These are phyloP conservation scores for Lepidocyrtinus sp. DNA, from an alignment of 2,888 invertebrate genomes.

Conservation along the genomic window DNA sequence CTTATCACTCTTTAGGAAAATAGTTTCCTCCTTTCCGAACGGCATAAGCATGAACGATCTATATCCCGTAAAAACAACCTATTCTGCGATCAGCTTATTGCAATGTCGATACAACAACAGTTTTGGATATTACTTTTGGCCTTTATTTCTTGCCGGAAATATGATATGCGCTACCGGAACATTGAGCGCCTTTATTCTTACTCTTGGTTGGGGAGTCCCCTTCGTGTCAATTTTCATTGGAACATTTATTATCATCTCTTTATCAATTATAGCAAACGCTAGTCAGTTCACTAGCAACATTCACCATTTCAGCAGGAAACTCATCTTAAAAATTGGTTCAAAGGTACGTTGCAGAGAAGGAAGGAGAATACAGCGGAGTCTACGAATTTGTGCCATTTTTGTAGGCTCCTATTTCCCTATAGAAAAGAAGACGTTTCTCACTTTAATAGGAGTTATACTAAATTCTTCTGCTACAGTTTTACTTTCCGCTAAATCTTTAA, in stretches of 20 bases:
- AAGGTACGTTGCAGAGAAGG: constrained; percentile 4
- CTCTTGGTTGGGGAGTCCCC: constrained; percentile 24
- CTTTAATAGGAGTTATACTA: background rate
- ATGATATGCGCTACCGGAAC: constrained; percentile 6
- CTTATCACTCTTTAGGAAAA: background rate
- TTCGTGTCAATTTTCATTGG: constrained; percentile 32
- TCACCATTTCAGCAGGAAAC: constrained; percentile 1
- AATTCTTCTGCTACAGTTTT: constrained; percentile 21
- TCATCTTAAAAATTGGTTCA: background rate
- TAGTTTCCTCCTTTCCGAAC: background rate
- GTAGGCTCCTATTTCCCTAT: constrained; percentile 12
- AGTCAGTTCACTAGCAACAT: constrained; percentile 16
- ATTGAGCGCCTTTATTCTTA: constrained; percentile 22
- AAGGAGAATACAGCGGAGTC: background rate
- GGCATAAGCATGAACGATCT: background rate
- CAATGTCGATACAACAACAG: constrained; percentile 12
- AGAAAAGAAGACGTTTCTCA: constrained; percentile 23
- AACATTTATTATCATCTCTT: constrained; percentile 16
- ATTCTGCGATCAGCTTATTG: constrained; percentile 1
- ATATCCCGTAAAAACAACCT: background rate
- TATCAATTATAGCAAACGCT: constrained; percentile 24
- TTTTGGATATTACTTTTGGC: constrained; percentile 19
- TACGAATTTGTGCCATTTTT: constrained; percentile 13
- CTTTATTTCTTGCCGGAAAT: constrained; percentile 21
- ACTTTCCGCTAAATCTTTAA: constrained; percentile 22